These are phyloP conservation scores for Ericerus pela DNA, from an alignment of 1,140 invertebrate genomes.

Conservation along the genomic window DNA sequence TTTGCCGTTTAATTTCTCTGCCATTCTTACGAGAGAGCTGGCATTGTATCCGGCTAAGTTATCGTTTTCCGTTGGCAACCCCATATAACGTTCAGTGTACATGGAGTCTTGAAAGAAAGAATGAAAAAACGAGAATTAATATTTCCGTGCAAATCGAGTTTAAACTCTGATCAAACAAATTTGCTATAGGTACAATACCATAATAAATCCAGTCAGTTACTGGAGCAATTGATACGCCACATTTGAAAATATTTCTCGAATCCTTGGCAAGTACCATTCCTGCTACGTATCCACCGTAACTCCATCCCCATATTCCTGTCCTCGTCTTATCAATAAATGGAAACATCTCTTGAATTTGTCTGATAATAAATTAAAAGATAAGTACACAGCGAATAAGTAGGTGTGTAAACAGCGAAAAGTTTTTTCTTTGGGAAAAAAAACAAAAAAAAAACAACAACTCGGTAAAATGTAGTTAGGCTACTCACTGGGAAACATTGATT, in stretches of 20 bases:
- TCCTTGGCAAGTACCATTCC: constrained; percentile 60
- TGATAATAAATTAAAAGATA: no score
- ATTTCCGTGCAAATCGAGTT: no score
- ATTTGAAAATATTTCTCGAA: constrained; percentile 54
- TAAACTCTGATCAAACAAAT: no score
- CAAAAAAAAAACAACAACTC: no score
- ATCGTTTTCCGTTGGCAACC: constrained; percentile 52
- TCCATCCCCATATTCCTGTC: constrained; percentile 77
- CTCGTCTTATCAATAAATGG: constrained; percentile 43
- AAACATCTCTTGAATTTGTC: no score
- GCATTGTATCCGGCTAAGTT: constrained; percentile 62
- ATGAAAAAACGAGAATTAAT: no score
- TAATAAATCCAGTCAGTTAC: constrained; percentile 90
- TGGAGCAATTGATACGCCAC: constrained; percentile 80
- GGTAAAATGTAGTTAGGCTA: no score
- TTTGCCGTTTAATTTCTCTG: constrained; percentile 62
- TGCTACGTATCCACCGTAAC: constrained; percentile 77
- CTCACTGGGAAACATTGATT: constrained; percentile 63
- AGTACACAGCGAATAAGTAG: no score
- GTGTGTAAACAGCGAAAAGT: no score
- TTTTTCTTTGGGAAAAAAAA: no score
- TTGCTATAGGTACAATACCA: constrained; percentile 40
- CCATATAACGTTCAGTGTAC: constrained; percentile 91
- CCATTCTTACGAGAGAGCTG: constrained; percentile 49
- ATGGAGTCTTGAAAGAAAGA: constrained; percentile 93